Evolutionary conservation across 2,888 invertebrate genomes (phyloP), one percentile per base, ranked within the genome.

Genomic region (Noctua janthina): DNA sequence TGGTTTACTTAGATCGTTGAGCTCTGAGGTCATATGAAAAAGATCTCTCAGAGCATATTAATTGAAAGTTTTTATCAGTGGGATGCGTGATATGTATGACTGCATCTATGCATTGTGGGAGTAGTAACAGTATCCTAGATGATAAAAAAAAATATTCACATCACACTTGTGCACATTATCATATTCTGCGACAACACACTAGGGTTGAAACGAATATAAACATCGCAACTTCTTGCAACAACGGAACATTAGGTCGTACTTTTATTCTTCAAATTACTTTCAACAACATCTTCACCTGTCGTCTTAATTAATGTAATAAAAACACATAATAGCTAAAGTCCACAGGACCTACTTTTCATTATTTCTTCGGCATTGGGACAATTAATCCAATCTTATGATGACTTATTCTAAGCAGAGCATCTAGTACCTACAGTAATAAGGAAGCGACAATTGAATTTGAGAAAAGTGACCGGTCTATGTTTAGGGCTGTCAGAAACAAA

Each of bases 391-490:
- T 83, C 79, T 81, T 78, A 83, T 59, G 85, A 85, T 84, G 84
- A 84, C 83, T 81, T 87, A 84, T 82, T 77, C 78, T 85, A 86
- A 80, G 83, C 71, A n/a, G 39, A 77, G 78, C 80, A 78, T 77
- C 87, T 86, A 88, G 88, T 83, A 76, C 64, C 64, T 17, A 64
- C 83, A 85, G 87, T 92, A 95, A 95, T 94, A 91, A 96, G 96
- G 96, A 96, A 95, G 93, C 87, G 95, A 93, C 95, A 95, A 96
- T 96, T 96, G 95, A 94, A 95, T 95, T 95, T 95, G 66, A 89
- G 85, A 83, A 76, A 83, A 84, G 85, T 85, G 86, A 76, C 84
- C 17, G 35, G 83, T 89, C 93, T 93, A 92, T 88, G 76, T 84
- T 79, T 91, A 95, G 95, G 95, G 95, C 56, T 94, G 93, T 20